phyloP scores from a whole-genome alignment of 1,140 invertebrate genomes.

The Scaptomyza graminum region DNA sequence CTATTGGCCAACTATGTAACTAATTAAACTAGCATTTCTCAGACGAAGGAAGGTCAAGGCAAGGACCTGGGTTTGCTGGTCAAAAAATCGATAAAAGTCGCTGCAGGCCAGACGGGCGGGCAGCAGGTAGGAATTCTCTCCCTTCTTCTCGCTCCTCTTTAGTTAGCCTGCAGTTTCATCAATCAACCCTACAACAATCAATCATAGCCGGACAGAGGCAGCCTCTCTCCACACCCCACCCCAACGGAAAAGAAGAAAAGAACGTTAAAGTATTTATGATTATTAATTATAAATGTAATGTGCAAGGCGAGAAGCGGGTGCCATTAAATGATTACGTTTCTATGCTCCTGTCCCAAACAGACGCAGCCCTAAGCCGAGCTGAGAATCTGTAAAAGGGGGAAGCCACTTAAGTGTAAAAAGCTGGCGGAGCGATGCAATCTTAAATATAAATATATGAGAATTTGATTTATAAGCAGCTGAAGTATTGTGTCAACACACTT shows the following conservation, averaged over 20 bases:
- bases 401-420: neutral
- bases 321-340: slow-evolving; percentile 72
- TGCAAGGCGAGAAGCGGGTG: slow-evolving; percentile 30
- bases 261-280: slow-evolving; percentile 64
- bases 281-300: slow-evolving; percentile 66
- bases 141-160: neutral
- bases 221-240: no score
- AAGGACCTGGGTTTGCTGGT: slow-evolving; percentile 1
- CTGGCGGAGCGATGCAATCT: slow-evolving; percentile 3
- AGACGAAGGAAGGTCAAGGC: neutral
- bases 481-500: neutral
- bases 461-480: no score
- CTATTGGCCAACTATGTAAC: slow-evolving; percentile 57
- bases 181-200: slow-evolving; percentile 70
- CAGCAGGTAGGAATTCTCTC: neutral
- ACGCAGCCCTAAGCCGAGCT: neutral
- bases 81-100: slow-evolving; percentile 52
- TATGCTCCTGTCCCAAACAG: slow-evolving; percentile 10
- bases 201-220: slow-evolving; percentile 49
- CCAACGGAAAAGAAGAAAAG: slow-evolving; percentile 29
- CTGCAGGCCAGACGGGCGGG: neutral
- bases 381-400: neutral
- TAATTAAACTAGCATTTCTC: slow-evolving; percentile 66
- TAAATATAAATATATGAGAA: slow-evolving; percentile 7
- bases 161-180: slow-evolving; percentile 55